Conservation (phyloP, 2,888 invertebrate species). For the Andrena camellia region DNA sequence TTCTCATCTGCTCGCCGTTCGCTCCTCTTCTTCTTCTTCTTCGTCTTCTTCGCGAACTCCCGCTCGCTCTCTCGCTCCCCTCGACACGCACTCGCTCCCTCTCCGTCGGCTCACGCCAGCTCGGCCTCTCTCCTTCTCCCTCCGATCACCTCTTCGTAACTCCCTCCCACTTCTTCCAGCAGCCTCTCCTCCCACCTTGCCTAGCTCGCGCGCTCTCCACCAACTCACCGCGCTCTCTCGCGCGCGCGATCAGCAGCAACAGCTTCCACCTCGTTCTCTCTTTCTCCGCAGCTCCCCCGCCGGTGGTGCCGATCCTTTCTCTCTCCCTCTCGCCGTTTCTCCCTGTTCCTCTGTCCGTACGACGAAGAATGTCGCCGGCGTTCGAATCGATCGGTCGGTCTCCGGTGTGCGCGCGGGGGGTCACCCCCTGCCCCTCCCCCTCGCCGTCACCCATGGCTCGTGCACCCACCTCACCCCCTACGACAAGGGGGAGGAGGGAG, state of each 20-base stretch:
- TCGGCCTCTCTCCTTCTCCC: conserved; percentile 38
- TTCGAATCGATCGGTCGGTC: conserved; percentile 81
- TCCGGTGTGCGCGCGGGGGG: conserved; percentile 67
- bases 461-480: conserved; percentile 31
- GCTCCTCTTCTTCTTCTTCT: neutral
- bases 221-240: conserved; percentile 51
- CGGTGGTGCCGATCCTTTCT: conserved; percentile 46
- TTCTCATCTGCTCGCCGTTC: conserved; percentile 21
- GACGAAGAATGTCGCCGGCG: conserved; percentile 81
- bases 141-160: conserved; percentile 57
- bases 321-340: conserved; percentile 18
- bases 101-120: neutral
- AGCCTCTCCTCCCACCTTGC: conserved; percentile 57
- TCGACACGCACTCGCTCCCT: neutral
- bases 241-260: conserved; percentile 22
- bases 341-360: conserved; percentile 71
- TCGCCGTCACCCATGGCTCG: conserved; percentile 35
- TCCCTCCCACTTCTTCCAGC: conserved; percentile 58
- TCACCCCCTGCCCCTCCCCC: conserved; percentile 51
- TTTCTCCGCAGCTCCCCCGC: conserved; percentile 51
- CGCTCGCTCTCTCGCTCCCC: conserved; percentile 32
- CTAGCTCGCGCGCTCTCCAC: conserved; percentile 57
- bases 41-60: conserved; percentile 3
- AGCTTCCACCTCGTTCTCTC: conserved; percentile 52
- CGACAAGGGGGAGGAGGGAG: conserved; percentile 20